Conservation (phyloP, 2,888 invertebrate species). For the Amiota communis region DNA sequence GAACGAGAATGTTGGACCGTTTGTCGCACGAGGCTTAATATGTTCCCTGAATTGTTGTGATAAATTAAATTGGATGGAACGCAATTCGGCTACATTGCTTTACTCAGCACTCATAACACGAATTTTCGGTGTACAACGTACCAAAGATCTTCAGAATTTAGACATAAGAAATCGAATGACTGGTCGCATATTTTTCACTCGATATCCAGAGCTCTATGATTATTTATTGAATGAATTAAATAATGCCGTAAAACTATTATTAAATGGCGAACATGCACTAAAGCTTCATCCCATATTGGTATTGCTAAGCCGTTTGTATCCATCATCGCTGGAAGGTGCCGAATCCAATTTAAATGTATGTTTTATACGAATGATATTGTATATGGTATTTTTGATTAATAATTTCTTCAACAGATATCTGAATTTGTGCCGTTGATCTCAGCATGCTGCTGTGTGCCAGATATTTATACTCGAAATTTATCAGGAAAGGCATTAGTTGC, state of each 20-base stretch:
- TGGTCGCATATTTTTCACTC: conserved; percentile 85
- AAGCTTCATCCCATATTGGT: conserved; percentile 85
- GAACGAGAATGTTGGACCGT: conserved; percentile 80
- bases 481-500: conserved; percentile 82
- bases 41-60: conserved; percentile 84
- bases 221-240: conserved; percentile 75
- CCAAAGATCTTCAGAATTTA: conserved; percentile 76
- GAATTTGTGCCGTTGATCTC: conserved; percentile 80
- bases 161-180: conserved; percentile 81
- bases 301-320: conserved; percentile 84
- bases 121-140: conserved; percentile 88
- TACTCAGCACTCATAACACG: conserved; percentile 88
- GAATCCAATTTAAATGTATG: conserved; percentile 80
- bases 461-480: conserved; percentile 81
- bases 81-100: conserved; percentile 89
- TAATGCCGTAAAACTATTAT: conserved; percentile 57
- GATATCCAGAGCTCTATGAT: conserved; percentile 76
- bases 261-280: conserved; percentile 69
- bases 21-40: conserved; percentile 81
- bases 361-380: too few species aligned
- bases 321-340: conserved; percentile 81
- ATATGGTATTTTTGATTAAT: too few species aligned
- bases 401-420: conserved; percentile 74
- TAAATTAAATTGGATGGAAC: conserved; percentile 84
- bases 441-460: conserved; percentile 78